Conservation (phyloP, 2,797 vertebrate species). For the Siniperca undulata region DNA sequence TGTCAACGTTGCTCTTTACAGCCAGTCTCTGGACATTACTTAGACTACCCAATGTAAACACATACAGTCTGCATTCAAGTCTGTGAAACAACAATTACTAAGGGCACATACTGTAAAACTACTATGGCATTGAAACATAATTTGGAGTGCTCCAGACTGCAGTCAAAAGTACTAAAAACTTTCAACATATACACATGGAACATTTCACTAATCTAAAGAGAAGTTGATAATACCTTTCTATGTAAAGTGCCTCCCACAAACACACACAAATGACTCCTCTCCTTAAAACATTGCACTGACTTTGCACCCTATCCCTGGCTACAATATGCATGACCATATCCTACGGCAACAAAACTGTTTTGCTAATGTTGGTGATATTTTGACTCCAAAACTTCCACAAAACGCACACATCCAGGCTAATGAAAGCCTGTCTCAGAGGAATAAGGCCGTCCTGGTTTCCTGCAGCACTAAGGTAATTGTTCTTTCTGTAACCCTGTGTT, state of each 20-base stretch:
- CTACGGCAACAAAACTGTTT: not conserved
- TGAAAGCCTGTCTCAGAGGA: conserved; percentile 54
- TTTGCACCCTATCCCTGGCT: not conserved
- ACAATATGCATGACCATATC: not conserved
- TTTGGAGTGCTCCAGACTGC: not conserved
- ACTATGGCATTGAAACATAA: not conserved
- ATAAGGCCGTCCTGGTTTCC: conserved; percentile 61
- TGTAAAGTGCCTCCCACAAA: not conserved
- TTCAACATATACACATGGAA: not conserved
- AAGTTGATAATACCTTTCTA: not conserved
- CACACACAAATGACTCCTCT: not conserved
- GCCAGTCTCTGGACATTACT: not conserved
- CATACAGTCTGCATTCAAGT: not conserved
- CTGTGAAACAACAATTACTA: not conserved
- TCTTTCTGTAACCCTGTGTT: conserved; percentile 39
- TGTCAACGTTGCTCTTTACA: not conserved
- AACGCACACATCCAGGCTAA: conserved; percentile 39
- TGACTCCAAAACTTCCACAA: conserved; percentile 17
- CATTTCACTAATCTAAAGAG: not conserved
- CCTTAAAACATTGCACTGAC: not conserved
- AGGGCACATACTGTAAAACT: not conserved
- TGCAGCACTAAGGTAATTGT: conserved; percentile 39
- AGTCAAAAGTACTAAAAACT: not conserved
- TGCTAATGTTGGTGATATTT: not conserved
- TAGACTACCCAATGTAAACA: not conserved